Conservation (phyloP, 2,113 vertebrate species). For the Scomber japonicus region DNA sequence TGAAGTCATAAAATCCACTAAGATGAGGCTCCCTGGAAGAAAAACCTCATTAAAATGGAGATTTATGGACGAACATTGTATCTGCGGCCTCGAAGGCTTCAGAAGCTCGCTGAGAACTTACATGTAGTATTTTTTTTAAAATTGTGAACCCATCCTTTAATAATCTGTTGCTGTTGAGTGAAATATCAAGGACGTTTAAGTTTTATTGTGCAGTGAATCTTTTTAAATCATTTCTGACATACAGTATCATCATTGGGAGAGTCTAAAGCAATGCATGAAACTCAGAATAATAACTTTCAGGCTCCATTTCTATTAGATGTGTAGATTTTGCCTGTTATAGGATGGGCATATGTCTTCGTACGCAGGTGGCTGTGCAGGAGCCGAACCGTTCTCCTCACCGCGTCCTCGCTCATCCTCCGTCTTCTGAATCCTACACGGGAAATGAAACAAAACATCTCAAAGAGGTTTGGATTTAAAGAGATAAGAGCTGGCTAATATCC, state of each 20-base stretch:
- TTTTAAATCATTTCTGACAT: not conserved
- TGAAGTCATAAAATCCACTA: conserved; percentile 58
- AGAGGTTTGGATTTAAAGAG: conserved; percentile 8
- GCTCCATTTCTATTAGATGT: not conserved
- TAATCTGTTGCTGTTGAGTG: not conserved
- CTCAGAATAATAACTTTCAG: not conserved
- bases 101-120: conserved; percentile 19
- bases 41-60: conserved; percentile 8
- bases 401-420: not conserved
- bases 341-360: conserved; percentile 71
- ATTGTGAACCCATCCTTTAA: too few relatives aligned
- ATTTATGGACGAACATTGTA: conserved; percentile 56
- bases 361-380: conserved; percentile 63
- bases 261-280: not conserved
- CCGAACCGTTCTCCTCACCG: not conserved
- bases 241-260: not conserved
- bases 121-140: too few relatives aligned
- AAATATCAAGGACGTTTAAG: not conserved
- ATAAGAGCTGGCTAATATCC: conserved; percentile 41
- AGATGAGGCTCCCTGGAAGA: conserved; percentile 9
- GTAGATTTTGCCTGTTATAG: not conserved
- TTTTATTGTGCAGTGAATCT: not conserved
- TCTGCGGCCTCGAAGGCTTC: conserved; percentile 35
- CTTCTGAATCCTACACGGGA: conserved; percentile 4
- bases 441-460: conserved; percentile 6